Evolutionary conservation across 2,113 vertebrate species (phyloP).

Genomic region (Oryzias javanicus): DNA sequence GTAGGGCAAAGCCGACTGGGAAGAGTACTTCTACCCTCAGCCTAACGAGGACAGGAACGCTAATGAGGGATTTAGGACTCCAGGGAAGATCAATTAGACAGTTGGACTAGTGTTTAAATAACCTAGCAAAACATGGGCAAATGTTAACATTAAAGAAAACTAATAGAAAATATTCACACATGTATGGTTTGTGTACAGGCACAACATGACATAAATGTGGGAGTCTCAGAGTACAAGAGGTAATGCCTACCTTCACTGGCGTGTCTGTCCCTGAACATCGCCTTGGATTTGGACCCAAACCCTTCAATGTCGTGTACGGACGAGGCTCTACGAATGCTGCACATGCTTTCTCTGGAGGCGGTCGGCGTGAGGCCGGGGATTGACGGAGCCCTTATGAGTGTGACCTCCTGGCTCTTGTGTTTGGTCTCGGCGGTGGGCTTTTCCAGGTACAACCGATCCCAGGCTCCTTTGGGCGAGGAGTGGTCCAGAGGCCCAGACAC

Average conservation of each 20-base stretch:
- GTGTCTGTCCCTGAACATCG: conserved; percentile 89
- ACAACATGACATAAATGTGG: no score
- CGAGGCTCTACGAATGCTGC: conserved; percentile 90
- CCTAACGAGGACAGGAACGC: conserved; percentile 46
- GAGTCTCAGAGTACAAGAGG: background rate
- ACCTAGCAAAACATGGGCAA: no score
- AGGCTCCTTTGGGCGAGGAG: conserved; percentile 90
- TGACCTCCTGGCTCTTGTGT: conserved; percentile 40
- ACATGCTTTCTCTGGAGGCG: conserved; percentile 87
- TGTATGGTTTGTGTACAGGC: no score
- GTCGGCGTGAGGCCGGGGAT: conserved; percentile 84
- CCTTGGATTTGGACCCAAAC: conserved; percentile 83
- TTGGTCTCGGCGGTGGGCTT: conserved; percentile 46
- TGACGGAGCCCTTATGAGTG: conserved; percentile 65
- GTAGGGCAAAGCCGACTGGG: conserved; percentile 7
- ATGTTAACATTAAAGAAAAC: no score
- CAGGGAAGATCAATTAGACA: conserved; percentile 36
- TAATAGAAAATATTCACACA: no score
- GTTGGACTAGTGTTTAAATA: background rate
- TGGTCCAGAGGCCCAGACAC: conserved; percentile 93
- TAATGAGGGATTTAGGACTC: conserved; percentile 35
- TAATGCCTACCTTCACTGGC: conserved; percentile 92
- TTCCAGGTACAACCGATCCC: conserved; percentile 84
- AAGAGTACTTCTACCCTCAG: conserved; percentile 19
- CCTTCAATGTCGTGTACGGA: conserved; percentile 94